Conservation (phyloP, 2,888 invertebrate species). For the Bombyx huttoni region DNA sequence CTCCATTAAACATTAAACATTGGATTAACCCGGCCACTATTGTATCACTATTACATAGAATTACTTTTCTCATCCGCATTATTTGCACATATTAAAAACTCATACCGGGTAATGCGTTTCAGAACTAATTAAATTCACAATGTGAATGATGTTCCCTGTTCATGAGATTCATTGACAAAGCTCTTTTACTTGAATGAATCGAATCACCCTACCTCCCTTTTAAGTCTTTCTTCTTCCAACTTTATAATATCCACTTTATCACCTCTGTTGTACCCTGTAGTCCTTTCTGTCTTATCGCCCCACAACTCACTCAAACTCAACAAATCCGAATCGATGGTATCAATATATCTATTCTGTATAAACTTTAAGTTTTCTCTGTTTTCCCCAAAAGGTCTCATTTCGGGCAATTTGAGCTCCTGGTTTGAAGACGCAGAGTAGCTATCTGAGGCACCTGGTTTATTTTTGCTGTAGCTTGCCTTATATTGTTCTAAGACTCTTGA, state of each 20-base stretch:
- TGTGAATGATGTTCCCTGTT: no score
- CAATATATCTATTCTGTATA: constrained; percentile 35
- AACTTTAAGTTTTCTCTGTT: constrained; percentile 29
- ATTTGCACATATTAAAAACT: no score
- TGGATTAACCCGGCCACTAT: no score
- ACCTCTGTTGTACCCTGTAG: constrained; percentile 5
- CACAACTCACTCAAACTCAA: constrained; percentile 77
- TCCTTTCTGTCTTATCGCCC: constrained; percentile 57
- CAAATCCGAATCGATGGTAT: constrained; percentile 56
- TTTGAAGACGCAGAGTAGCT: constrained; percentile 28
- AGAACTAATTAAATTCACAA: no score
- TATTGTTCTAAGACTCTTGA: constrained; percentile 59
- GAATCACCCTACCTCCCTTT: constrained; percentile 76
- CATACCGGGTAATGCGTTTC: no score
- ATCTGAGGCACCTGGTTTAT: constrained; percentile 26
- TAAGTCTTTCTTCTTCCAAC: constrained; percentile 82
- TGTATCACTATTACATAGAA: no score
- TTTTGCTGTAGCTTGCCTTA: constrained; percentile 34
- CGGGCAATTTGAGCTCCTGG: constrained; percentile 52
- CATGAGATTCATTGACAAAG: no score
- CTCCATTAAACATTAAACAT: no score
- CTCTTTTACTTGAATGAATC: background rate
- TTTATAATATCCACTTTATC: constrained; percentile 55
- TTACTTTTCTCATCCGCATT: no score
- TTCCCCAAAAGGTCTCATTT: constrained; percentile 48